Percentiles rank a stretch among this genome's conserved stretches.
These are phyloP conservation scores for Hippocampus barbouri DNA, from an alignment of 2,113 vertebrate species.

Conservation along the genomic window DNA sequence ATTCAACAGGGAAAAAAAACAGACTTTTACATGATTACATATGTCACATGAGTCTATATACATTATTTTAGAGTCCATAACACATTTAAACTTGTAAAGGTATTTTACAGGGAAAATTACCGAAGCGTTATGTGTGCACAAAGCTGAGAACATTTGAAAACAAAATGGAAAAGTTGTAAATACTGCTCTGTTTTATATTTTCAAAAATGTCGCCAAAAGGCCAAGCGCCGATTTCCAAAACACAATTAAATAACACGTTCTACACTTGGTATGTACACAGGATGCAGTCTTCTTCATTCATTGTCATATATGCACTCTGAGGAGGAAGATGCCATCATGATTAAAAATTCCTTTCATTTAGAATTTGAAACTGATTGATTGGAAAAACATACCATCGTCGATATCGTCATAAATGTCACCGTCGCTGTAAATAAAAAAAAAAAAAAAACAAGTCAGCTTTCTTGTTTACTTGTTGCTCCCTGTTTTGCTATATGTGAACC, in stretches of 20 bases:
- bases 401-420: slow-evolving; percentile 92
- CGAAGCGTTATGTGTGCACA: neutral
- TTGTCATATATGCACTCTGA: slow-evolving; percentile 77
- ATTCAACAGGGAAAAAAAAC: neutral
- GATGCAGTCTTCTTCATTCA: slow-evolving; percentile 54
- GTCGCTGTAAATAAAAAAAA: slow-evolving; percentile 73
- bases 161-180: neutral
- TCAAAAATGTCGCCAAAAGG: neutral
- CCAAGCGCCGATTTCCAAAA: neutral
- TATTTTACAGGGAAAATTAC: neutral
- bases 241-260: slow-evolving; percentile 51
- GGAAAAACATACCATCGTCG: slow-evolving; percentile 79
- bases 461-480: neutral
- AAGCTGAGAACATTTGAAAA: neutral
- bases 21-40: neutral
- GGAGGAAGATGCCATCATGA: slow-evolving; percentile 27
- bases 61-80: neutral
- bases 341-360: neutral
- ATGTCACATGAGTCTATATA: neutral
- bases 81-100: neutral
- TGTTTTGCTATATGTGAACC: neutral
- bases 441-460: slow-evolving; percentile 10
- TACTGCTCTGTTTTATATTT: neutral
- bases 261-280: neutral
- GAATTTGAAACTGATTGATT: neutral